Evolutionary conservation across 2,113 vertebrate genomes (phyloP).

Genomic region (Butorides virescens): DNA sequence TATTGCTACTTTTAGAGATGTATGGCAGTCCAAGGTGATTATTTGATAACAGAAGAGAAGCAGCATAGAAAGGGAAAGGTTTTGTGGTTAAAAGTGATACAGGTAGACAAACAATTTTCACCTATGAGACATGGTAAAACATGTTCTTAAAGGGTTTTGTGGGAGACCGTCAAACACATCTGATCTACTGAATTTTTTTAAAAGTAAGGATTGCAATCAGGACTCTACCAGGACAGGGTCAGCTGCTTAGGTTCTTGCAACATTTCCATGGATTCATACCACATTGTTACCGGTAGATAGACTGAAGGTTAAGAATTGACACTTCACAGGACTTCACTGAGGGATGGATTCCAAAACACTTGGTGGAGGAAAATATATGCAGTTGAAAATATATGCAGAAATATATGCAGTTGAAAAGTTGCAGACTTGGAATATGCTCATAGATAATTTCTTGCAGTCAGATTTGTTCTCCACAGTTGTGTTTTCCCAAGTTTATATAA

Average conservation of each 20-base stretch:
- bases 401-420: neutral
- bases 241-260: neutral
- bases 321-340: neutral
- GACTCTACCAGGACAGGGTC: neutral
- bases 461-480: neutral
- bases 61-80: neutral
- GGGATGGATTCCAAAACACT: neutral
- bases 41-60: neutral
- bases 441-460: neutral
- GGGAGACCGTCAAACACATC: rapidly evolving
- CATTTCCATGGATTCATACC: neutral
- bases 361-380: too few relatives aligned
- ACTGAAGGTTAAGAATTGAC: neutral
- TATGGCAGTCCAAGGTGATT: neutral
- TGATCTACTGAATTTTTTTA: neutral
- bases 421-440: neutral
- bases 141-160: neutral
- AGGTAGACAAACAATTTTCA: neutral
- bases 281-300: neutral
- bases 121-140: neutral
- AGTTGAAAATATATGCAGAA: too few relatives aligned
- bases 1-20: neutral
- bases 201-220: neutral
- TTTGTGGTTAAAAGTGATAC: neutral
- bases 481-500: neutral